Evolutionary conservation across 1,140 invertebrate genomes (phyloP).

Genomic region (Drusus annulatus): DNA sequence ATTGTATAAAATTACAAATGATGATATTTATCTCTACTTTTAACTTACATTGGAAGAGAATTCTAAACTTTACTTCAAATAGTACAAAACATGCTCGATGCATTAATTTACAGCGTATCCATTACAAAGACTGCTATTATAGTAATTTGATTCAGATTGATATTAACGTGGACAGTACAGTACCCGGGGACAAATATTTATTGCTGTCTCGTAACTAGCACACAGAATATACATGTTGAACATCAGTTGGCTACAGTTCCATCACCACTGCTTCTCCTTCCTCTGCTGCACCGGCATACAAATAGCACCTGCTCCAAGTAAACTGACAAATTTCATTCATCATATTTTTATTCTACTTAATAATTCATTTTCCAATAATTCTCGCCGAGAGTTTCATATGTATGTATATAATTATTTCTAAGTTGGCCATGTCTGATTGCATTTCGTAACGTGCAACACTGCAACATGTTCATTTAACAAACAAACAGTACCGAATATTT

Average conservation of each 20-base stretch:
- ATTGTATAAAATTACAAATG: constrained; percentile 60
- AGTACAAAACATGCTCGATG: constrained; percentile 57
- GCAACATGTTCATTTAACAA: neutral
- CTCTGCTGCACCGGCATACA: constrained; percentile 38
- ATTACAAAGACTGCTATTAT: neutral
- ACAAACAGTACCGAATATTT: constrained; percentile 50
- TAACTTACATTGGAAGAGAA: constrained; percentile 59
- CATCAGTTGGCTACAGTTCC: constrained; percentile 18
- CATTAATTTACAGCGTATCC: constrained; percentile 42
- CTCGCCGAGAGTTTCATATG: constrained; percentile 19
- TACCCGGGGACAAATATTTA: too few species aligned
- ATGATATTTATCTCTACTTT: constrained; percentile 58
- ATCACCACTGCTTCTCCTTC: constrained; percentile 5
- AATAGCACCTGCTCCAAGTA: constrained; percentile 58
- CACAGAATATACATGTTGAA: neutral
- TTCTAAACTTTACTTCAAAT: constrained; percentile 51
- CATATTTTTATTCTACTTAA: constrained; percentile 46
- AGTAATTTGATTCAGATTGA: constrained; percentile 25
- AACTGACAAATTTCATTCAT: constrained; percentile 59
- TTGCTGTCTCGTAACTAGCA: too few species aligned
- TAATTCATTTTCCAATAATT: constrained; percentile 20
- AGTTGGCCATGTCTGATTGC: constrained; percentile 45
- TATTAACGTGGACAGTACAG: neutral
- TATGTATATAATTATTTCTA: constrained; percentile 51
- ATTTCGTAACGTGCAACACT: neutral